A percentile compares a stretch with the other conserved stretches of the same genome.
Conservation (phyloP, 1,140 invertebrate genomes). For the Archivesica marissinica region DNA sequence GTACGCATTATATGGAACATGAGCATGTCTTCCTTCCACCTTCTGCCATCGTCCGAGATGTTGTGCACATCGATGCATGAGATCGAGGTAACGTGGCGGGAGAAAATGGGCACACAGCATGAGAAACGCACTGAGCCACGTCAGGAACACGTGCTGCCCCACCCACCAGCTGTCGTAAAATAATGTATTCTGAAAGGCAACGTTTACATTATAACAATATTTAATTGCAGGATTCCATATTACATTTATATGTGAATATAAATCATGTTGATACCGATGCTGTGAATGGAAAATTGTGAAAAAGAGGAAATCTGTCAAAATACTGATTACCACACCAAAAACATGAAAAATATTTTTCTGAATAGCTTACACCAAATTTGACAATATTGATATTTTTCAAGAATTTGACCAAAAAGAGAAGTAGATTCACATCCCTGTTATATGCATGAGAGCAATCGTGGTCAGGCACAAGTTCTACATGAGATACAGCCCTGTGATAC, state of each 20-base stretch:
- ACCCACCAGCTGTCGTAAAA: slow-evolving; percentile 94
- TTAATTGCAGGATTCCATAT: neutral
- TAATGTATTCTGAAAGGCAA: slow-evolving; percentile 89
- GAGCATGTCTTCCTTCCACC: slow-evolving; percentile 87
- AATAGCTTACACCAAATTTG: no score
- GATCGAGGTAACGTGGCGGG: slow-evolving; percentile 92
- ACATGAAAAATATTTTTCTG: no score
- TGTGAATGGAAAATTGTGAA: no score
- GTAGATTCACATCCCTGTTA: no score
- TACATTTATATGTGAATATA: neutral
- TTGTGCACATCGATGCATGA: slow-evolving; percentile 93
- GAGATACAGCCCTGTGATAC: no score
- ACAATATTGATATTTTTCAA: no score
- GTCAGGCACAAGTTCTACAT: no score
- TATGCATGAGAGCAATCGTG: no score
- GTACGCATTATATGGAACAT: slow-evolving; percentile 87
- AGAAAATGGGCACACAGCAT: slow-evolving; percentile 92
- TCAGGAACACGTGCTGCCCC: slow-evolving; percentile 91
- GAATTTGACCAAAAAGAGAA: no score
- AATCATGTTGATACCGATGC: slow-evolving; percentile 10
- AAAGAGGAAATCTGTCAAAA: no score
- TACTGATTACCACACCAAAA: neutral
- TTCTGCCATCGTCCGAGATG: slow-evolving; percentile 95
- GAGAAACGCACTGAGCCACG: slow-evolving; percentile 92
- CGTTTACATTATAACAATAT: slow-evolving; percentile 21